phyloP scores from a whole-genome alignment of 2,113 vertebrate species.

The Turnix velox region DNA sequence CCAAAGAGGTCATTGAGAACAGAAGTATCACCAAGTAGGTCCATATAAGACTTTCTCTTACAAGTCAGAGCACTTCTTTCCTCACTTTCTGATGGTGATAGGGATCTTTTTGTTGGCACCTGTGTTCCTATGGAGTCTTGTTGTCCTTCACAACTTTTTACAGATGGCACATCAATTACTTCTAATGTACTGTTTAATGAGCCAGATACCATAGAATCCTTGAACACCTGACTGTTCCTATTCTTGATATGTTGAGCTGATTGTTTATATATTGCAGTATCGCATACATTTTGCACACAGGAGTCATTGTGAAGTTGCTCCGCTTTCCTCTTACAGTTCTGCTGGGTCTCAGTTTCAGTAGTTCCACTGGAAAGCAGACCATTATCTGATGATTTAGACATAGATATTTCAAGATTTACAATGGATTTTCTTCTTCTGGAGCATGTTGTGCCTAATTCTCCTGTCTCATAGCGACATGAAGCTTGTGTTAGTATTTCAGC shows the following conservation, averaged over 20 bases:
- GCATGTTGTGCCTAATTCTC: not conserved
- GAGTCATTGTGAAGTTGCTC: constrained; percentile 6
- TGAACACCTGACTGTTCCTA: constrained; percentile 17
- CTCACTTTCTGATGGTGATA: constrained; percentile 34
- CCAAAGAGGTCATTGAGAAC: constrained; percentile 86
- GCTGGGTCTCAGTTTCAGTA: not conserved
- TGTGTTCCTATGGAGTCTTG: not conserved
- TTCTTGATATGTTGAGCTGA: not conserved
- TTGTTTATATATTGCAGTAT: constrained; percentile 22
- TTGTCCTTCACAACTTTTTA: constrained; percentile 2
- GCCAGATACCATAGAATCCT: not conserved
- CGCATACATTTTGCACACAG: not conserved
- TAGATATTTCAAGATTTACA: not conserved
- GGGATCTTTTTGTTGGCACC: not conserved
- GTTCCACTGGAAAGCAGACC: not conserved
- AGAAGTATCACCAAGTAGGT: constrained; percentile 91
- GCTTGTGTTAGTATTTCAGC: not conserved
- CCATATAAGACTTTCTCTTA: constrained; percentile 60
- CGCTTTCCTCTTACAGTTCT: not conserved
- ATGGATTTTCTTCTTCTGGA: constrained; percentile 10
- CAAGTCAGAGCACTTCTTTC: constrained; percentile 10
- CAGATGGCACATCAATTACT: constrained; percentile 5
- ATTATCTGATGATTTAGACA: not conserved
- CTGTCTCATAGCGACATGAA: not conserved
- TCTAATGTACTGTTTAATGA: constrained; percentile 31